Conservation (phyloP, 2,888 invertebrate species). For the Acanthococcus lagerstroemiae region DNA sequence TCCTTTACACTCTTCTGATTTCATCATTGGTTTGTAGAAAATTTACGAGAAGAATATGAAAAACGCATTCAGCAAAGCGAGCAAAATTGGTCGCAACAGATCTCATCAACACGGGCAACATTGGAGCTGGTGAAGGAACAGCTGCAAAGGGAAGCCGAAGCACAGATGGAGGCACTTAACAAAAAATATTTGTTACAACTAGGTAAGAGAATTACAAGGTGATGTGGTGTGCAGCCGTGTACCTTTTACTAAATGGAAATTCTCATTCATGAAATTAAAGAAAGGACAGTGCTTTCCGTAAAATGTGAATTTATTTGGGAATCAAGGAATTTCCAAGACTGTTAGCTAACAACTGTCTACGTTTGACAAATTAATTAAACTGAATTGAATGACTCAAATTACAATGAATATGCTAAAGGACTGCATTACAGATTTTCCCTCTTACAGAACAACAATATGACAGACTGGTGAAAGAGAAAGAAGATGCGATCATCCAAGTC, state of each 20-base stretch:
- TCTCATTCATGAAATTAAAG: no score
- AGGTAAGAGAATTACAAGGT: no score
- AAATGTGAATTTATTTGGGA: no score
- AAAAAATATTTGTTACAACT: constrained; percentile 53
- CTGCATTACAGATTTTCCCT: constrained; percentile 25
- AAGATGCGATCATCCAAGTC: constrained; percentile 50
- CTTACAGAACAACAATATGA: constrained; percentile 55
- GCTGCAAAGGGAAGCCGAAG: constrained; percentile 45
- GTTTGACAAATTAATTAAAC: no score
- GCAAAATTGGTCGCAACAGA: constrained; percentile 36
- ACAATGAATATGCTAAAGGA: no score
- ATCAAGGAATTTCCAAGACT: no score
- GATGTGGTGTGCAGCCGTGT: no score
- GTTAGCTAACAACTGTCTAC: no score
- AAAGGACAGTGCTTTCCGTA: no score
- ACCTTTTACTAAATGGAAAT: no score
- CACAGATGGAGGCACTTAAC: constrained; percentile 44
- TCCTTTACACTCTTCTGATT: neutral
- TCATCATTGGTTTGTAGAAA: constrained; percentile 40
- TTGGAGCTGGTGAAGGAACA: constrained; percentile 46
- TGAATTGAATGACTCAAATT: no score
- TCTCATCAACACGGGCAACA: constrained; percentile 42
- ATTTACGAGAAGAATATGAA: constrained; percentile 43
- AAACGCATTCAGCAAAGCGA: constrained; percentile 43
- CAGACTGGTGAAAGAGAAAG: constrained; percentile 53